Evolutionary conservation across 1,140 invertebrate species (phyloP).

Genomic region (Papilio xuthus): DNA sequence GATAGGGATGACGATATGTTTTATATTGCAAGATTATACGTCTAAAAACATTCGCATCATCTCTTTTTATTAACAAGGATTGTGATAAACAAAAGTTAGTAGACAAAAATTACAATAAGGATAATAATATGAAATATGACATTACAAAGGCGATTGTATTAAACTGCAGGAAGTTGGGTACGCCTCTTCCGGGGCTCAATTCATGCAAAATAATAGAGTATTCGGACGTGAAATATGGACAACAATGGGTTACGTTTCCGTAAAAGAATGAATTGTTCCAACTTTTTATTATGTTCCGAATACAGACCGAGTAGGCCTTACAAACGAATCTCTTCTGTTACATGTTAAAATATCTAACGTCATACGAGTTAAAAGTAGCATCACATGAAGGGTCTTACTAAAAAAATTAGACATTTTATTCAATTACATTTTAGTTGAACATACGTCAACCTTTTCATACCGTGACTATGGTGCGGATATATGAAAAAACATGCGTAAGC

Average conservation of each 20-base stretch:
- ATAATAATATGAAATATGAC: slow-evolving; percentile 10
- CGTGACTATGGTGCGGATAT: no score
- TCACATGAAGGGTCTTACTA: no score
- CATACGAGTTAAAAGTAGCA: neutral
- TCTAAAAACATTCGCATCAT: no score
- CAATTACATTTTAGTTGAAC: no score
- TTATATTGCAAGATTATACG: no score
- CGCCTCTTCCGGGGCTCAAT: slow-evolving; percentile 56
- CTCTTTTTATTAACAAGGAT: neutral
- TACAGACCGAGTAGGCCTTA: neutral
- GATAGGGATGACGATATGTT: no score
- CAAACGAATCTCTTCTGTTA: neutral
- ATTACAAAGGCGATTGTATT: slow-evolving; percentile 25
- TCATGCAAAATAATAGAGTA: slow-evolving; percentile 53
- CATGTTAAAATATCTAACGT: neutral
- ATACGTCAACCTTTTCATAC: no score
- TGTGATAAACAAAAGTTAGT: neutral
- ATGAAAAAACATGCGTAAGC: no score
- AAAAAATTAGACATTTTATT: no score
- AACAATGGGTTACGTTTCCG: slow-evolving; percentile 25
- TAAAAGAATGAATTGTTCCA: slow-evolving; percentile 9
- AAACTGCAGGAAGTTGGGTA: slow-evolving; percentile 49
- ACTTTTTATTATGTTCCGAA: slow-evolving; percentile 2
- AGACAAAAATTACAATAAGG: neutral
- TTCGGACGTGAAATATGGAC: slow-evolving; percentile 49